Evolutionary conservation across 2,113 vertebrate genomes (phyloP), one percentile per base, ranked within the genome.

Genomic region (Cottus gobio): DNA sequence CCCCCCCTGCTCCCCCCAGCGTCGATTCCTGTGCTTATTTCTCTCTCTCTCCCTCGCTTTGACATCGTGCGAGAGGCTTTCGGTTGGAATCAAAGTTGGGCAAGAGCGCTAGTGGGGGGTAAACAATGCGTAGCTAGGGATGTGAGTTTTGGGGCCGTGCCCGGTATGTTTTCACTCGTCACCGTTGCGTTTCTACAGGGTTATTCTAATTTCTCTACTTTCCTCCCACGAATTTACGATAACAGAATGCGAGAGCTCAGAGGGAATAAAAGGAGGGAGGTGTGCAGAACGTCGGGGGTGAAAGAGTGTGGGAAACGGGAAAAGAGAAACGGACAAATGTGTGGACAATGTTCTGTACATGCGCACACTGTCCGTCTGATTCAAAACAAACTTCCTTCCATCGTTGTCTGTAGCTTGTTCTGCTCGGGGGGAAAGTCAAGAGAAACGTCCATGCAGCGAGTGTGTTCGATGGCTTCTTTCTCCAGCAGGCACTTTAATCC

Each of bases 21-120:
- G 3, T 68, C 79, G 56, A 78, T 88, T 87, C 67, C 69, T 74
- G 13, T 30, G 52, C 62, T 50, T 77, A 36, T 85, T 77, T 83
- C 28, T 73, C 65, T 75, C 62, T 66, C 63, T 58, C 44, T 26
- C 34, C 24, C 63, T 39, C 42, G 42, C 24, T 78, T 24, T 44
- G 11, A 44, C 42, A 22, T 10, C 26, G 26, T 74, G 64, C 56
- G 13, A 58, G 50, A 60, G 31, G 24, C 42, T 15, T 62, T 30
- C 12, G 4, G 22, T 58, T 68, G 50, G 68, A 80, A 79, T 64
- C 13, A 66, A 63, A 56, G 26, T 39, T 42, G 18, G 13, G 36
- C 15, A 42, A 10, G 5, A 64, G 34, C 57, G 37, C 52, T 52
- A 28, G 44, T 7, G 12, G 42, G 4, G 34, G 39, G 50, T 60